Evolutionary conservation across 2,113 vertebrate species (phyloP), one percentile per base, ranked within the genome.

Genomic region (Menidia beryllina): DNA sequence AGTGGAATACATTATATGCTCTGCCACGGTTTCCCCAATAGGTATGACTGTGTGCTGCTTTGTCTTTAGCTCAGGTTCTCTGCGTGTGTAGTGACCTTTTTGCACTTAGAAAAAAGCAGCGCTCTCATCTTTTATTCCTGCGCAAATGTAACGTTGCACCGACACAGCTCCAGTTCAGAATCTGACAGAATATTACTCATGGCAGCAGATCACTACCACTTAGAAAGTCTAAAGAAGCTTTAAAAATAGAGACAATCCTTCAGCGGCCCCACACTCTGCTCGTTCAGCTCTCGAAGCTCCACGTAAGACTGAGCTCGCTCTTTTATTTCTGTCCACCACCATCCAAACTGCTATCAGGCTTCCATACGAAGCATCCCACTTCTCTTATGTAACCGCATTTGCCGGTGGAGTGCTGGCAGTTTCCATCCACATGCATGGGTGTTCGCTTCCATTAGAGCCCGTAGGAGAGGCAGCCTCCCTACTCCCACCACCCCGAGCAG

Each of bases 331-430:
- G 62, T 79, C 65, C 67, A 58, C 67, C 61, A 54, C 41, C 58
- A 61, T 72, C 65, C 72, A 85, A 76, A 80, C 61, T 13, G n/a
- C 81, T 68, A 74, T 70, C 82, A 72, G 73, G 59, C 75, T 74
- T 75, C 59, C 80, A 73, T 86, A 81, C 68, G 74, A 82, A 87
- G 55, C 87, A 81, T 82, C 83, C 83, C 87, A 88, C 81, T 76
- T 81, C 60, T 86, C 86, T 90, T 89, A 86, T 80, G 76, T 85
- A 90, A 89, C 75, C 84, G 61, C 43, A 82, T 84, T 86, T 83
- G 62, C 68, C 34, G 10, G 69, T 79, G 76, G 83, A 90, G 79
- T 65, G 56, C 81, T 76, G 75, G 64, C 69, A 73, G 73, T 76
- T 86, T 86, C 63, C 55, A 79, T 72, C 80, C 73, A 67, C 75